phyloP scores from a whole-genome alignment of 2,797 vertebrate genomes.

The Sebastes vulpes region DNA sequence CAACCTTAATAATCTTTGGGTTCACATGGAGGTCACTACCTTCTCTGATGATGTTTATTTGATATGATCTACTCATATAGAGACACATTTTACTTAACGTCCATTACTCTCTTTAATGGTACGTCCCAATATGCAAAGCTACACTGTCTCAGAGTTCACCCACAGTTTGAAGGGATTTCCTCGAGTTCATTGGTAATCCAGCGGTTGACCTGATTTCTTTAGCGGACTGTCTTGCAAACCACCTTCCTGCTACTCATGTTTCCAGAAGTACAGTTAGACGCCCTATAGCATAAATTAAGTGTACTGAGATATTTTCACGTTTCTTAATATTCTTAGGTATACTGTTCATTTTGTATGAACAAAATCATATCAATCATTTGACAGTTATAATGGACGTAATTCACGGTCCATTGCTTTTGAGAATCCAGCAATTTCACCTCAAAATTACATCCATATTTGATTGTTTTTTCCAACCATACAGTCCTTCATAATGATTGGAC shows the following conservation, averaged over 20 bases:
- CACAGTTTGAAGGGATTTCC: conserved; percentile 70
- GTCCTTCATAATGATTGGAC: neutral
- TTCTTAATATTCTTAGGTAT: neutral
- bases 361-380: neutral
- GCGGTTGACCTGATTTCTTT: conserved; percentile 65
- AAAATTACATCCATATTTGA: neutral
- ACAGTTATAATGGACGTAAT: neutral
- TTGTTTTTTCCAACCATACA: neutral
- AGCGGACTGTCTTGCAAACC: conserved; percentile 2
- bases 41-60: conserved; percentile 65
- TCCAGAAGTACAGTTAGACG: conserved; percentile 16
- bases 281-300: neutral
- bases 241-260: conserved; percentile 2
- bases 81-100: conserved; percentile 7
- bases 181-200: conserved; percentile 67
- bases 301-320: neutral
- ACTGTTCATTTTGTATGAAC: neutral
- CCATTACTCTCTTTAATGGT: conserved; percentile 26
- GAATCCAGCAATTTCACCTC: neutral
- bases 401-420: neutral
- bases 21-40: conserved; percentile 61
- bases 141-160: conserved; percentile 54
- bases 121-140: conserved; percentile 46
- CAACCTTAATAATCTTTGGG: conserved; percentile 32
- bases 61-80: conserved; percentile 31